Conservation (phyloP, 2,113 vertebrate genomes). For the Pyrgilauda ruficollis region DNA sequence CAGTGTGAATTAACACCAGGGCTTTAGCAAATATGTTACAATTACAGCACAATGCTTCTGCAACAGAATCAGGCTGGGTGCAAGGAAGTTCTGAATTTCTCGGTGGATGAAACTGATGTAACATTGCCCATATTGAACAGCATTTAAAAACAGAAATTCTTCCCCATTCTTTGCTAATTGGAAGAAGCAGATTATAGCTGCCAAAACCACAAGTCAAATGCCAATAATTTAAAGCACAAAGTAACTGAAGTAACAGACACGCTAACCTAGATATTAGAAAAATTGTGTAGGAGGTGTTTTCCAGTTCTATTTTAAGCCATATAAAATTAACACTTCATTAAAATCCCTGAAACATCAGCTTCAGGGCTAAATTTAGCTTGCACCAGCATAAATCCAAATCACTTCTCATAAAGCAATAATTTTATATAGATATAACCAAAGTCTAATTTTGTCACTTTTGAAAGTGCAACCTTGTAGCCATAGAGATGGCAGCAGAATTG, state of each 20-base stretch:
- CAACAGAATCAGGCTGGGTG: not conserved
- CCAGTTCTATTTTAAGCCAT: conserved; percentile 27
- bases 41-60: not conserved
- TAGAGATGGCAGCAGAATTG: not conserved
- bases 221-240: conserved; percentile 7
- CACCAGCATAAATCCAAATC: not conserved
- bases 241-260: not conserved
- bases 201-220: conserved; percentile 10
- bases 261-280: not conserved
- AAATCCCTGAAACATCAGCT: not conserved
- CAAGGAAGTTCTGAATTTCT: not conserved
- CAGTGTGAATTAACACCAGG: not conserved
- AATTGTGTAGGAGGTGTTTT: conserved; percentile 7
- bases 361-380: not conserved
- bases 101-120: not conserved
- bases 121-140: not conserved
- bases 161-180: not conserved
- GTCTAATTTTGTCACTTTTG: not conserved
- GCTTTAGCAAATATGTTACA: not conserved
- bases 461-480: not conserved
- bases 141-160: not conserved
- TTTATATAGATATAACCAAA: not conserved
- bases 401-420: not conserved
- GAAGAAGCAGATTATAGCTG: not conserved
- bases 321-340: conserved; percentile 17